These are phyloP conservation scores for Rhinichthys klamathensis DNA, from an alignment of 2,113 vertebrate genomes.

Conservation along the genomic window DNA sequence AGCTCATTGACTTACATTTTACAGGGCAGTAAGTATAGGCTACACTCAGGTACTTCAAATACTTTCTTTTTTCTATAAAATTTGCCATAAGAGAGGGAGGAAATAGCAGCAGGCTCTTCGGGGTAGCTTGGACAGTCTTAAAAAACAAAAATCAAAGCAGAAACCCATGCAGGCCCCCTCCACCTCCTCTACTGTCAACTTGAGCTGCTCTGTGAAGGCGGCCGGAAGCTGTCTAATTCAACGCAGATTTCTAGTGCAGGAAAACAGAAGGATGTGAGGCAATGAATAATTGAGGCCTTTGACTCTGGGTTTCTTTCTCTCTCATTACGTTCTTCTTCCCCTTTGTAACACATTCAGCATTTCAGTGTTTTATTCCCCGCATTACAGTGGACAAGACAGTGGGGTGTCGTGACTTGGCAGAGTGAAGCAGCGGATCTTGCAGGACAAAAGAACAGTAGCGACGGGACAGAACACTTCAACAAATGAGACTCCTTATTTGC, in stretches of 20 bases:
- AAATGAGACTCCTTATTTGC: slow-evolving; percentile 40
- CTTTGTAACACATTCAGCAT: slow-evolving; percentile 6
- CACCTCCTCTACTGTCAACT: slow-evolving; percentile 37
- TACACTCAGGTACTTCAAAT: slow-evolving; percentile 5
- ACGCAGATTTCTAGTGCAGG: slow-evolving; percentile 74
- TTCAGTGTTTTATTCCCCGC: slow-evolving; percentile 34
- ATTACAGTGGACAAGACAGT: slow-evolving; percentile 31
- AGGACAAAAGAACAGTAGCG: slow-evolving; percentile 31
- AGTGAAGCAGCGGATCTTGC: slow-evolving; percentile 12
- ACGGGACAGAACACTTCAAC: slow-evolving; percentile 5
- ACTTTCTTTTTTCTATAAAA: slow-evolving; percentile 36
- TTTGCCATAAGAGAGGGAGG: slow-evolving; percentile 9
- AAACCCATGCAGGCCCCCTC: slow-evolving; percentile 14
- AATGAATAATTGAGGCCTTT: slow-evolving; percentile 47
- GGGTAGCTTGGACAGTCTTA: slow-evolving; percentile 40
- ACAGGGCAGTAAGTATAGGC: slow-evolving; percentile 32
- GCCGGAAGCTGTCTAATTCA: slow-evolving; percentile 75
- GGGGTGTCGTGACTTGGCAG: slow-evolving; percentile 25
- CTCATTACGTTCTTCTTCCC: not conserved
- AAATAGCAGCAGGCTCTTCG: slow-evolving; percentile 13
- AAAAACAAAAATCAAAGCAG: slow-evolving; percentile 48
- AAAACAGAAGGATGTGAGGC: slow-evolving; percentile 71
- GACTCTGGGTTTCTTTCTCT: slow-evolving; percentile 8
- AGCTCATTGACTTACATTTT: slow-evolving; percentile 19
- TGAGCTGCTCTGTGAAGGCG: slow-evolving; percentile 61